Conservation (phyloP, 2,113 vertebrate genomes). For the Ictidomys tridecemlineatus region DNA sequence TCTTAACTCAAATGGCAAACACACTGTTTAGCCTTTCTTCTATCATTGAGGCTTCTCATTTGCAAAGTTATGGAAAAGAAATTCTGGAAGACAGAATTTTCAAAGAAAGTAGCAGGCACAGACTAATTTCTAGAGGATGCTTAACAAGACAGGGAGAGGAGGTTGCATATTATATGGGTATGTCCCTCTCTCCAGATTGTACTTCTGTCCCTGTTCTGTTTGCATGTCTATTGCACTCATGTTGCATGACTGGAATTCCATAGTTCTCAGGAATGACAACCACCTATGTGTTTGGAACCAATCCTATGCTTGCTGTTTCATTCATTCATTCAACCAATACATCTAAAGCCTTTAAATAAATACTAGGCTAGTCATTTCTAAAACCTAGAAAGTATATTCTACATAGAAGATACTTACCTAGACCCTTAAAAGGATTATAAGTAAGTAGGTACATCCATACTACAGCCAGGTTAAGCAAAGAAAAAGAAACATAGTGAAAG, state of each 20-base stretch:
- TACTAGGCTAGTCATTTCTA: slow-evolving; percentile 19
- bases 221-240: neutral
- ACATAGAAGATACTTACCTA: neutral
- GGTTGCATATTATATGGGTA: accelerated
- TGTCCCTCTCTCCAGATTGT: neutral
- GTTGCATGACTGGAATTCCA: neutral
- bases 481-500: neutral
- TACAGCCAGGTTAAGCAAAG: neutral
- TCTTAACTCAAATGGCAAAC: neutral
- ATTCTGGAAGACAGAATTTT: slow-evolving; percentile 20
- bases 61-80: slow-evolving; percentile 3
- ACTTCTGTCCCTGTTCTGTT: neutral
- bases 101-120: neutral
- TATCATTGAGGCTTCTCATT: neutral
- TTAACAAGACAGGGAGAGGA: neutral
- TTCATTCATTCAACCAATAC: slow-evolving; percentile 20
- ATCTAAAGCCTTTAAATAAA: slow-evolving; percentile 21
- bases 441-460: neutral
- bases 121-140: neutral
- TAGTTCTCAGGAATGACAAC: neutral
- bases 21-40: neutral
- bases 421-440: neutral
- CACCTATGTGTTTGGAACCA: neutral
- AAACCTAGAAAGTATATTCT: neutral
- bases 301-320: neutral